Conservation (phyloP, 2,113 vertebrate species). For the Falcunculus frontatus region DNA sequence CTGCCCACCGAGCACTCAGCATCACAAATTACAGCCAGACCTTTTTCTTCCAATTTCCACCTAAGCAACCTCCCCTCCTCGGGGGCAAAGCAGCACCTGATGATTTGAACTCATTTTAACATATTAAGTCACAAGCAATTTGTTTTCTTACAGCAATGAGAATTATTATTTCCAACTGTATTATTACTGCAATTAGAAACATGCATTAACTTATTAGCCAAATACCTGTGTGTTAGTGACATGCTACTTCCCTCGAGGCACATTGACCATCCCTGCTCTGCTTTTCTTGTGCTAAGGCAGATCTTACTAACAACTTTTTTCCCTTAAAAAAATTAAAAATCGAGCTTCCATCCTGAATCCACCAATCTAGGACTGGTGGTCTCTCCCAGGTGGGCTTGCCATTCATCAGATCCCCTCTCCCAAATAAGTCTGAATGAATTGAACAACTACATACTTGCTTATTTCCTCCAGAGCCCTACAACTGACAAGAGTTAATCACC, state of each 20-base stretch:
- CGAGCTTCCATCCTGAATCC: slow-evolving; percentile 26
- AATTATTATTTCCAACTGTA: background rate
- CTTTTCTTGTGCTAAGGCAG: background rate
- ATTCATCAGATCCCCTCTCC: background rate
- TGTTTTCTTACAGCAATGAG: background rate
- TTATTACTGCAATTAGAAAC: background rate
- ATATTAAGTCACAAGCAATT: background rate
- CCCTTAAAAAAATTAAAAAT: background rate
- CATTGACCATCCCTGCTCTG: background rate
- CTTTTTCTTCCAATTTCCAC: background rate
- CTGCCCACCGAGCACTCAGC: background rate
- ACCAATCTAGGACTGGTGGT: slow-evolving; percentile 31
- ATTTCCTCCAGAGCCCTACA: background rate
- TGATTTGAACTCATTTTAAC: background rate
- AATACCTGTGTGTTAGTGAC: background rate
- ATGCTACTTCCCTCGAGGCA: background rate
- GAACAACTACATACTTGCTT: background rate
- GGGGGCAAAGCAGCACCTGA: background rate
- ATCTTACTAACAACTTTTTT: background rate
- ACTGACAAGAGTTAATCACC: background rate
- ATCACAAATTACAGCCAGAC: background rate
- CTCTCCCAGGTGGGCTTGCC: background rate
- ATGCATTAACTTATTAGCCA: background rate
- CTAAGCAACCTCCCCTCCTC: background rate
- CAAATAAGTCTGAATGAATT: background rate